A percentile compares a stretch with the other conserved stretches of the same genome.
Conservation (phyloP, 2,888 invertebrate genomes). For the Yponomeuta sedellus region DNA sequence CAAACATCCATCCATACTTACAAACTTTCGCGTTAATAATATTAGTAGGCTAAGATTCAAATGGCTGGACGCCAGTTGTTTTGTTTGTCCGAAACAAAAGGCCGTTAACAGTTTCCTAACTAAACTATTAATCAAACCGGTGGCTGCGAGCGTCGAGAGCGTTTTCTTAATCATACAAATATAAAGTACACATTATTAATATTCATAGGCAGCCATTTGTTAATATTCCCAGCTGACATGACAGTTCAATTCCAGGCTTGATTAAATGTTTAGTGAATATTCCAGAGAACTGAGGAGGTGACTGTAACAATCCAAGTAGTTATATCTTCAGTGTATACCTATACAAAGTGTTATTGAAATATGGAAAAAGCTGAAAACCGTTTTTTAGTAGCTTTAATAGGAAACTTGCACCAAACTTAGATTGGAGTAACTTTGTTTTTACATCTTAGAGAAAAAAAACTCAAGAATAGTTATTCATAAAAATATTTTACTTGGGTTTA, state of each 20-base stretch:
- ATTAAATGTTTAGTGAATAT: constrained; percentile 28
- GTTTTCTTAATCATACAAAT: constrained; percentile 38
- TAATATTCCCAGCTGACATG: constrained; percentile 66
- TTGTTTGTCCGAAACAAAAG: constrained; percentile 10
- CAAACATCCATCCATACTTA: too few relatives aligned
- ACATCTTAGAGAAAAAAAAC: too few relatives aligned
- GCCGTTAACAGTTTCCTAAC: constrained; percentile 9
- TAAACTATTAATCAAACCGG: constrained; percentile 18
- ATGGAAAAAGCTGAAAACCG: too few relatives aligned
- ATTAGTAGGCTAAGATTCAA: background rate
- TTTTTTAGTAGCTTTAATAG: too few relatives aligned
- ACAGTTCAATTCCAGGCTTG: constrained; percentile 67
- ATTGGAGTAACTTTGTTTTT: too few relatives aligned
- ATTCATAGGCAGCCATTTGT: constrained; percentile 69
- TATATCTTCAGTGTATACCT: too few relatives aligned
- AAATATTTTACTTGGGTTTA: too few relatives aligned
- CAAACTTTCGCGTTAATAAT: too few relatives aligned
- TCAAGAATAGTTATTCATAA: too few relatives aligned
- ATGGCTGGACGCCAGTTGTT: background rate
- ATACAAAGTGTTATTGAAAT: too few relatives aligned
- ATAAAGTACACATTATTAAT: constrained; percentile 58
- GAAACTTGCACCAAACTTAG: too few relatives aligned
- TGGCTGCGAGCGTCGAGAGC: constrained; percentile 15
- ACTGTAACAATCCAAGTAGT: background rate
- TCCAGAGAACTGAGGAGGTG: background rate